Conservation (phyloP, 2,113 vertebrate genomes). For the Crotophaga sulcirostris region DNA sequence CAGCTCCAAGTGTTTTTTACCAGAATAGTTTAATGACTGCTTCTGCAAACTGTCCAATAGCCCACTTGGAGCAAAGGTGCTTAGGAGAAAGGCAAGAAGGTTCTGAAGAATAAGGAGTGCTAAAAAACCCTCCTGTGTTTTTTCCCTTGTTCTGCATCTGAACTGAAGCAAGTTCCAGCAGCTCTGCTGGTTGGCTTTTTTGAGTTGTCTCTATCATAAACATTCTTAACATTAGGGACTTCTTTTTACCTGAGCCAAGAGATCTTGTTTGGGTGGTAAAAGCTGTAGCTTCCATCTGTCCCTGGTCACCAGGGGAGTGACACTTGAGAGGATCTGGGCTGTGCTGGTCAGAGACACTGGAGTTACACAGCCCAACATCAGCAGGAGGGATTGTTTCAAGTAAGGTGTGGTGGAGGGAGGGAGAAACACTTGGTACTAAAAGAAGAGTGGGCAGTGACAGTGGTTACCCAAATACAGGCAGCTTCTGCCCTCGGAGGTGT, state of each 20-base stretch:
- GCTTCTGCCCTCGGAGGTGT: neutral
- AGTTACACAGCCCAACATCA: neutral
- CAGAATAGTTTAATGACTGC: neutral
- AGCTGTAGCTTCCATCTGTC: neutral
- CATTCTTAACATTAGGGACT: neutral
- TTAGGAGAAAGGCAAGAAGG: neutral
- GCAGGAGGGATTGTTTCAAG: neutral
- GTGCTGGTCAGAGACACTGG: neutral
- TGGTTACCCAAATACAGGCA: neutral
- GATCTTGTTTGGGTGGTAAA: neutral
- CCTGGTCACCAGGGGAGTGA: neutral
- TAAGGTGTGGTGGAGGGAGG: neutral
- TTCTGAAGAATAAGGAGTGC: neutral
- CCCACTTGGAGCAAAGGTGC: neutral
- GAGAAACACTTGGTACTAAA: neutral
- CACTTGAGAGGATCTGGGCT: neutral
- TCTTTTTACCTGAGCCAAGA: neutral
- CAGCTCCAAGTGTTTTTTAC: neutral
- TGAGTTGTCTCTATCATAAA: neutral
- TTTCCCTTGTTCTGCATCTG: neutral
- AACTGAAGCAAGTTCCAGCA: neutral
- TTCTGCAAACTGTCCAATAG: neutral
- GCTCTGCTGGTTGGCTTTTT: neutral
- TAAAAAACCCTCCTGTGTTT: neutral
- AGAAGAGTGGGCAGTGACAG: neutral